These are phyloP conservation scores for Scaeva pyrastri DNA, from an alignment of 2,888 invertebrate species.

Conservation along the genomic window DNA sequence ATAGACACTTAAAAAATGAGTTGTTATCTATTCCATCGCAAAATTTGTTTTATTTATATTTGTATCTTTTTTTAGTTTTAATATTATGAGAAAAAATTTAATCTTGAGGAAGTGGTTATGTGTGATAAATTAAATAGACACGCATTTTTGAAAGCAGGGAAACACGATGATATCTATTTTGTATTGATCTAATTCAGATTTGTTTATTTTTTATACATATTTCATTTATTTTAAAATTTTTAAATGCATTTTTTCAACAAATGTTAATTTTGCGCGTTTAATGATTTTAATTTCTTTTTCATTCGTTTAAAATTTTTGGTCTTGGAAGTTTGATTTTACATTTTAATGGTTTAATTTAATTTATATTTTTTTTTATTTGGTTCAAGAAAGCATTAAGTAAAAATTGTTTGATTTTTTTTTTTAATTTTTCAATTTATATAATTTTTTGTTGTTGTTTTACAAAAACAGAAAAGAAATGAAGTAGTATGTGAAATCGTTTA, in stretches of 20 bases:
- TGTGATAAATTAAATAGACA: slow-evolving; percentile 40
- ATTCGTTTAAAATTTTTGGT: slow-evolving; percentile 57
- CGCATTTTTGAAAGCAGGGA: slow-evolving; percentile 52
- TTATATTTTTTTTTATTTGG: slow-evolving; percentile 23
- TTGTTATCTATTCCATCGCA: slow-evolving; percentile 40
- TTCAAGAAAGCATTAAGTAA: slow-evolving; percentile 64
- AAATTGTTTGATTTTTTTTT: slow-evolving; percentile 49
- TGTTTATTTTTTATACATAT: slow-evolving; percentile 25
- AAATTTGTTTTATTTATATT: slow-evolving; percentile 8
- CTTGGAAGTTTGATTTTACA: slow-evolving; percentile 66
- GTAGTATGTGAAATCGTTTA: slow-evolving; percentile 71
- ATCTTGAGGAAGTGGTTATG: slow-evolving; percentile 26
- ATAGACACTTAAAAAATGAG: slow-evolving; percentile 69
- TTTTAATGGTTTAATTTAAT: slow-evolving; percentile 29
- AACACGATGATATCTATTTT: slow-evolving; percentile 52
- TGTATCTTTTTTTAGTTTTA: not conserved
- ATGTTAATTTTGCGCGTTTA: slow-evolving; percentile 45
- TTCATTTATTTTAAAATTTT: slow-evolving; percentile 41
- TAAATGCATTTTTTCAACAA: slow-evolving; percentile 62
- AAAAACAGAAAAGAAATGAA: no score
- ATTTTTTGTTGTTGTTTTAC: slow-evolving; percentile 56
- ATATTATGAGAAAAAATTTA: slow-evolving; percentile 22
- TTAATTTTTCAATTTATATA: not conserved
- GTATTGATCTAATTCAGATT: slow-evolving; percentile 47
- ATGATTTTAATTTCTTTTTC: slow-evolving; percentile 14